phyloP scores from a whole-genome alignment of 1,140 invertebrate species.

The Drosophila oshimai region DNA sequence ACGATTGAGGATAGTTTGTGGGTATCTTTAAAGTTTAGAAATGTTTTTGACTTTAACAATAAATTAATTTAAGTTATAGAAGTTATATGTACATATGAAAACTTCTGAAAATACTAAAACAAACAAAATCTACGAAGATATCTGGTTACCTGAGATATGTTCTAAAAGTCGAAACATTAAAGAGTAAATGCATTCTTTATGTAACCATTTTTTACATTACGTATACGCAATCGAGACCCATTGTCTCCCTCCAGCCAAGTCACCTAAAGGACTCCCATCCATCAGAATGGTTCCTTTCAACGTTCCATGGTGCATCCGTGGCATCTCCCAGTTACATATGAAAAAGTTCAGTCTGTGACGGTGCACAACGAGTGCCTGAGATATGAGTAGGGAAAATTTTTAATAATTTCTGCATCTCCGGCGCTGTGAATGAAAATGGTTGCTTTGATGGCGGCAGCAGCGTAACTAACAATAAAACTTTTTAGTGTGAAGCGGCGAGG shows the following conservation, averaged over 20 bases:
- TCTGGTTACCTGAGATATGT: no score
- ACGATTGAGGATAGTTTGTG: no score
- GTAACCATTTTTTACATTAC: neutral
- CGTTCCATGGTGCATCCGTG: conserved; percentile 3
- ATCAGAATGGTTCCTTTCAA: neutral
- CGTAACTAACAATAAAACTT: conserved; percentile 80
- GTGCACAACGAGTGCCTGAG: conserved; percentile 38
- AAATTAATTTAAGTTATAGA: no score
- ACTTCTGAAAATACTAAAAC: no score
- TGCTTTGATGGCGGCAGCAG: conserved; percentile 63
- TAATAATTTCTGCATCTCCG: conserved; percentile 80
- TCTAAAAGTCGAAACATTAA: no score
- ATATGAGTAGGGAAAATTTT: conserved; percentile 65
- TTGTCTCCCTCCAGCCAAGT: neutral
- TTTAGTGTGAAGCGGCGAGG: conserved; percentile 72
- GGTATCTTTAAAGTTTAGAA: no score
- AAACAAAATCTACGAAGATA: no score
- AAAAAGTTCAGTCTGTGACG: conserved; percentile 49
- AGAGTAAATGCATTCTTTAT: neutral
- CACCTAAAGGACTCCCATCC: conserved; percentile 28
- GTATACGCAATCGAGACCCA: neutral
- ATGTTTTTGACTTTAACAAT: no score
- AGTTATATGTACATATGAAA: no score
- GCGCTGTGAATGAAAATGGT: conserved; percentile 79
- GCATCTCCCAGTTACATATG: conserved; percentile 39